Evolutionary conservation across 2,113 vertebrate species (phyloP).

Genomic region (Albula glossodonta): DNA sequence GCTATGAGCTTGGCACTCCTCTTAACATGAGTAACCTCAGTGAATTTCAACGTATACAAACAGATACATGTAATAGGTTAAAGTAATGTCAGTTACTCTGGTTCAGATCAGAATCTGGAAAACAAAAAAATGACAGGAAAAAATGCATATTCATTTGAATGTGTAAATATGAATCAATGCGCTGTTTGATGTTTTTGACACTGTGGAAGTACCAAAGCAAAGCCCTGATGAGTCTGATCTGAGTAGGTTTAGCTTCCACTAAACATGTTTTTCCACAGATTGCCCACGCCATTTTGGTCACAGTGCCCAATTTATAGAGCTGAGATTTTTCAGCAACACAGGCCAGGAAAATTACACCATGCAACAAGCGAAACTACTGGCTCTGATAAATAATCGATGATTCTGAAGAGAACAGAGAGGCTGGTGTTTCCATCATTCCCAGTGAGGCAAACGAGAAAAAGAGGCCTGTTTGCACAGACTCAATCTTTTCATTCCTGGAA

Average conservation of each 20-base stretch:
- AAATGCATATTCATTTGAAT: background rate
- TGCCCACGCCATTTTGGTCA: background rate
- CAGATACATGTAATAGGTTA: background rate
- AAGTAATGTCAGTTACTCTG: background rate
- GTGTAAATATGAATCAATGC: background rate
- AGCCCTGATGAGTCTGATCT: background rate
- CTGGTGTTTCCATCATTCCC: background rate
- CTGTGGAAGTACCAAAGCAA: background rate
- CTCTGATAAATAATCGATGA: slow-evolving; percentile 14
- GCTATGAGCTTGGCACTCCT: too few relatives aligned
- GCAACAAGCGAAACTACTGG: background rate
- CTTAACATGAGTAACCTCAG: too few relatives aligned
- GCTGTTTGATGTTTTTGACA: background rate
- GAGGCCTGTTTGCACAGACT: background rate
- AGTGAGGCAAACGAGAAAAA: background rate
- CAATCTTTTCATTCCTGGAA: background rate
- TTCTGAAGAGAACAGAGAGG: background rate
- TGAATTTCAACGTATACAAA: too few relatives aligned
- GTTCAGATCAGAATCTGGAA: background rate
- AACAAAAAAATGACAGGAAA: background rate
- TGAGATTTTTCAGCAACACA: background rate
- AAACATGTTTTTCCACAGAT: background rate
- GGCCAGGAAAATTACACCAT: background rate
- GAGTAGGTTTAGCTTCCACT: background rate
- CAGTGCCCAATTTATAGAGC: background rate